Evolutionary conservation across 2,113 vertebrate species (phyloP).

Genomic region (Dunckerocampus dactyliophorus): DNA sequence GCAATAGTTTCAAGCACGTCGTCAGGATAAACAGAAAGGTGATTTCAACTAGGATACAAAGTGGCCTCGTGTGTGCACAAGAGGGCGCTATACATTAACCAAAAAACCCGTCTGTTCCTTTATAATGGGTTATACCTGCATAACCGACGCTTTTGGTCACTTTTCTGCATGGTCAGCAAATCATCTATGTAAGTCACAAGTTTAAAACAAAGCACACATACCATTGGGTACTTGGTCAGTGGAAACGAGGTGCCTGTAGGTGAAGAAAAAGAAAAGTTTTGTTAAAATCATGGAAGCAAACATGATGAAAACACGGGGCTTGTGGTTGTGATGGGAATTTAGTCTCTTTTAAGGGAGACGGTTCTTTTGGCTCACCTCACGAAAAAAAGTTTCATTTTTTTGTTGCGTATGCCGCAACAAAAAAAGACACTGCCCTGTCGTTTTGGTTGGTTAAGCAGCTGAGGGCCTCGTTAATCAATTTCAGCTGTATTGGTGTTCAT

Average conservation of each 20-base stretch:
- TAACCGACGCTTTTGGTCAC: not conserved
- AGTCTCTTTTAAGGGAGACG: too few species aligned
- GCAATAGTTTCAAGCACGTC: too few species aligned
- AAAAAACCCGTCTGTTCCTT: not conserved
- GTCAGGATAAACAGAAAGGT: too few species aligned
- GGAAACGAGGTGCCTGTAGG: conserved; percentile 62
- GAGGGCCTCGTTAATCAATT: too few species aligned
- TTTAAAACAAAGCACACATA: conserved; percentile 28
- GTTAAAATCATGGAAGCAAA: conserved; percentile 8
- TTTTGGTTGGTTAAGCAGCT: too few species aligned
- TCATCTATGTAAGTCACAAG: not conserved
- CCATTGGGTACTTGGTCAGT: conserved; percentile 65
- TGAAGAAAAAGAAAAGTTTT: conserved; percentile 18
- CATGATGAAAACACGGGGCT: not conserved
- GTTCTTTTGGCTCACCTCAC: too few species aligned
- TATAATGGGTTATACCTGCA: not conserved
- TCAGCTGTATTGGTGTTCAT: too few species aligned
- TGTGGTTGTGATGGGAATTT: not conserved
- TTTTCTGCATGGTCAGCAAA: not conserved
- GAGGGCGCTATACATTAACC: conserved; percentile 51
- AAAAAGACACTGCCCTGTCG: too few species aligned
- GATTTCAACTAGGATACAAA: too few species aligned
- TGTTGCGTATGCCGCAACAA: too few species aligned
- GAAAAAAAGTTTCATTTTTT: too few species aligned
- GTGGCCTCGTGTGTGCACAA: conserved; percentile 36